Percentiles rank a stretch among this genome's conserved stretches.
These are phyloP conservation scores for Heliconius hortense DNA, from an alignment of 2,888 invertebrate species.

Conservation along the genomic window DNA sequence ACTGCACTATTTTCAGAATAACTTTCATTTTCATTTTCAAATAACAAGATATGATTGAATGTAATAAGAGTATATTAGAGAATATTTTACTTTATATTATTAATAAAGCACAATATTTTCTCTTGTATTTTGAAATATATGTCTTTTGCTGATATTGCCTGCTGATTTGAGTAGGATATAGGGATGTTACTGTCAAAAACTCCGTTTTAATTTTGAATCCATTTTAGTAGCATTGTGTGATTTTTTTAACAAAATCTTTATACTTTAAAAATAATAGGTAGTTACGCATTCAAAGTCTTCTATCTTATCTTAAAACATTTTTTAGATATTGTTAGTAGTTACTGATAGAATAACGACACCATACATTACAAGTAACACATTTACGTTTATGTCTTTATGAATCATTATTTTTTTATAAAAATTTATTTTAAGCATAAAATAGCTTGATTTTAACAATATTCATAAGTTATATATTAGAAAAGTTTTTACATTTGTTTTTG, in stretches of 20 bases:
- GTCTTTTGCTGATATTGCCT: neutral
- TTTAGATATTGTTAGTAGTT: constrained; percentile 36
- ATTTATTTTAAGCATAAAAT: neutral
- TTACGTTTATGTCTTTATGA: constrained; percentile 43
- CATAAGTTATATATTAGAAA: neutral
- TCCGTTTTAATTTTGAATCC: neutral
- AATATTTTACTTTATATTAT: neutral
- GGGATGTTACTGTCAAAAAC: neutral
- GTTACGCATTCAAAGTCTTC: constrained; percentile 1
- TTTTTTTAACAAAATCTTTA: neutral
- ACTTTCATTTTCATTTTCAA: neutral
- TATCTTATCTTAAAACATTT: constrained; percentile 42
- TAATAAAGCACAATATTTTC: neutral
- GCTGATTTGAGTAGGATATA: too few species aligned
- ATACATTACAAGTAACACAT: constrained; percentile 45
- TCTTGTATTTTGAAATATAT: neutral
- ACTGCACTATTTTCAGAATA: neutral
- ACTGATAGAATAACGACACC: constrained; percentile 45
- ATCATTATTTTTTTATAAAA: constrained; percentile 41
- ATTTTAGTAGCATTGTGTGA: neutral
- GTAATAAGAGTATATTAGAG: neutral
- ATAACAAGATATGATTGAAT: neutral
- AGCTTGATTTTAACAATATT: neutral
- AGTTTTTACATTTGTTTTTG: neutral
- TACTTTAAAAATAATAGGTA: neutral